A percentile compares a stretch with the other conserved stretches of the same genome.
Conservation (phyloP, 2,888 invertebrate genomes). For the Polydrusus cervinus region DNA sequence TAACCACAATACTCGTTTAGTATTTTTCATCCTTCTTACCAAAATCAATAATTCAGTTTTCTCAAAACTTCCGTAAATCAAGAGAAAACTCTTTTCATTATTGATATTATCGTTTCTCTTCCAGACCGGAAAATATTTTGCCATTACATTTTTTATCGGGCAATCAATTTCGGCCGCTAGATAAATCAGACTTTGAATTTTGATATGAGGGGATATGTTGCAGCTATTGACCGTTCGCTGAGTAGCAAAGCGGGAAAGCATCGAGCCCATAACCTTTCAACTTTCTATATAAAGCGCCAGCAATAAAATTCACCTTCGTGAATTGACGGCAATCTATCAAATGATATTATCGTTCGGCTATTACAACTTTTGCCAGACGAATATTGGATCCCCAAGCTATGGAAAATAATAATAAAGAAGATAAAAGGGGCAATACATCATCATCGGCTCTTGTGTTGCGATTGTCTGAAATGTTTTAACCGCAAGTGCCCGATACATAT, state of each 20-base stretch:
- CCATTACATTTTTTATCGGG: constrained; percentile 55
- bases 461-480: neutral
- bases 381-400: constrained; percentile 56
- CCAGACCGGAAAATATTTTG: constrained; percentile 52
- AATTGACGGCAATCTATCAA: constrained; percentile 69
- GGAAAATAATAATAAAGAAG: constrained; percentile 65
- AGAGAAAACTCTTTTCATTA: constrained; percentile 48
- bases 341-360: constrained; percentile 68
- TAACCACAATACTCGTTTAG: neutral
- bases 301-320: constrained; percentile 70
- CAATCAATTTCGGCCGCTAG: constrained; percentile 56
- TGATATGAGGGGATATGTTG: constrained; percentile 62
- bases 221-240: constrained; percentile 61
- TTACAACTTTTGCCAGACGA: constrained; percentile 62
- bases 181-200: constrained; percentile 63
- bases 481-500: neutral
- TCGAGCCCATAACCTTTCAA: constrained; percentile 66
- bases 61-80: constrained; percentile 39
- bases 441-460: constrained; percentile 25
- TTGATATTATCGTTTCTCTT: constrained; percentile 52
- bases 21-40: neutral
- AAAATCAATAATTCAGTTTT: constrained; percentile 12
- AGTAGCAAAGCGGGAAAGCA: constrained; percentile 45
- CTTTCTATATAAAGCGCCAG: constrained; percentile 66
- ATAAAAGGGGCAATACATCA: constrained; percentile 55